Base-by-base conservation (phyloP, 1,140 invertebrate genomes). In the Cylas formicarius region DNA sequence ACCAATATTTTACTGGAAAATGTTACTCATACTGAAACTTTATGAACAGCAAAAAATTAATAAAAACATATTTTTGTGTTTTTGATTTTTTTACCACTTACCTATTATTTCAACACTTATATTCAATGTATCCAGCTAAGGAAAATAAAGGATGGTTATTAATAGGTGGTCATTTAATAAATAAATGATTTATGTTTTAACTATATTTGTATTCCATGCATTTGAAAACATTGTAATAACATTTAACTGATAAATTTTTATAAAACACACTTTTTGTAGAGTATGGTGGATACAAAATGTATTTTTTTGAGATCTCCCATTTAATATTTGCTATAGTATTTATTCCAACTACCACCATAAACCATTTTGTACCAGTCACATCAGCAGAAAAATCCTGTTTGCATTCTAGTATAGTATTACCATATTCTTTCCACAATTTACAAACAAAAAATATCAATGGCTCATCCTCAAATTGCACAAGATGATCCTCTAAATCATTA, bases 201-300 rank as follows among this genome's bases (percentile, higher is more conserved):
- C 13, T 36, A 11, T 22, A 13, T 36, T 20, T 22, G 18, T 9
- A n/a, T n/a, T n/a, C n/a, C n/a, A n/a, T n/a, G n/a, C 18, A 6
- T 13, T 39, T 39, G 4, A 31, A 38, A 26, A 45, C 36, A 36
- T 45, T 50, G 31, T 37, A 40, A 22, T 23, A 40, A 21, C 21
- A 45, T 13, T 26, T 13, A 8, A 50, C 8, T 21, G 40, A 14
- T 20, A 16, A 19, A n/a, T 17, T 14, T 9, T 40, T n/a, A 40
- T 26, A 41, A 6, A 29, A 8, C 4, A 50, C 19, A 16, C 18
- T 34, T 3, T 27, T 14, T 19, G 22, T 22, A 9, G 13, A 29
- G 37, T 38, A 50, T 17, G 42, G 42, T 2, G 34, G 7, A 45
- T 22, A 45, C 18, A 50, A 11, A 27, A 20, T 29, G 19, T 44